Evolutionary conservation across 2,113 vertebrate species (phyloP).

Genomic region (Forbesichthys agassizii): DNA sequence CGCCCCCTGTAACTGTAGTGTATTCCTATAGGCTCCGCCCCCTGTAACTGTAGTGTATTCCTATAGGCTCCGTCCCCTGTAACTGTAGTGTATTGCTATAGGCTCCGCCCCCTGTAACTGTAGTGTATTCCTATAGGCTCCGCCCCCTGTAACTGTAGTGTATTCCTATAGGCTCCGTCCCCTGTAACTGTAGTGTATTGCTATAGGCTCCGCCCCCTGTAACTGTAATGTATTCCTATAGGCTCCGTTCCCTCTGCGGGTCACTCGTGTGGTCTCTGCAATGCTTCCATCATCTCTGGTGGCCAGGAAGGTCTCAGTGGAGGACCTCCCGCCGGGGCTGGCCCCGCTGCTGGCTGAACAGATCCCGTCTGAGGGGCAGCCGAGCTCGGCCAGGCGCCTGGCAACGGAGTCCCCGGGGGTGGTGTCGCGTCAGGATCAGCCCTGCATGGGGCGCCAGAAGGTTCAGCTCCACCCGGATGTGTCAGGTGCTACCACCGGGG

Average conservation of each 20-base stretch:
- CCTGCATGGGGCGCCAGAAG: conserved; percentile 10
- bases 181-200: too few relatives aligned
- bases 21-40: too few relatives aligned
- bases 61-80: too few relatives aligned
- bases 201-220: too few relatives aligned
- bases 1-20: too few relatives aligned
- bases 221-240: conserved; percentile 23
- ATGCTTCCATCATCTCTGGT: conserved; percentile 72
- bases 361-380: conserved; percentile 51
- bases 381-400: conserved; percentile 23
- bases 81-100: too few relatives aligned
- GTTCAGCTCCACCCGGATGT: neutral
- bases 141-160: too few relatives aligned
- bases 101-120: too few relatives aligned
- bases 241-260: conserved; percentile 70
- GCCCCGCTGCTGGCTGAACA: conserved; percentile 61
- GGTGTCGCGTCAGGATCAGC: conserved; percentile 30
- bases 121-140: too few relatives aligned
- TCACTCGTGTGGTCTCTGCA: conserved; percentile 73
- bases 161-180: too few relatives aligned
- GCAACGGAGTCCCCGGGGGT: conserved; percentile 27
- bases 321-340: conserved; percentile 71
- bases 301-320: conserved; percentile 74
- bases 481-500: conserved; percentile 1
- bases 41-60: too few relatives aligned